phyloP scores from a whole-genome alignment of 1,140 invertebrate species.

The Drosophila sproati region DNA sequence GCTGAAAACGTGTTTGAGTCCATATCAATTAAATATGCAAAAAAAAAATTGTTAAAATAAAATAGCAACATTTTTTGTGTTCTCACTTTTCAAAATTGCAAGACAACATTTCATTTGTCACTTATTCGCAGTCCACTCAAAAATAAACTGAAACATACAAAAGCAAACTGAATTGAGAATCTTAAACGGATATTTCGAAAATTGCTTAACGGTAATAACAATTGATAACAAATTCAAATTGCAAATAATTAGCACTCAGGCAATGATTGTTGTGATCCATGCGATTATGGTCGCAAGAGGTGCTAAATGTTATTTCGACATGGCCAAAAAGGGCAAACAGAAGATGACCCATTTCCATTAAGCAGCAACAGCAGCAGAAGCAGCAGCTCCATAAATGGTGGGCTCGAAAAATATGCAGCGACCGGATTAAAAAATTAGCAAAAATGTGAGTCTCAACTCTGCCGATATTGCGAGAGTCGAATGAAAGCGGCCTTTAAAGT shows the following conservation, averaged over 20 bases:
- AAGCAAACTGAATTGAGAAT: too few relatives aligned
- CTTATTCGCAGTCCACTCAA: too few relatives aligned
- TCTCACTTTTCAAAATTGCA: too few relatives aligned
- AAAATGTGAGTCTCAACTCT: constrained; percentile 54
- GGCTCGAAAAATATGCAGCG: constrained; percentile 64
- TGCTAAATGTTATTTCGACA: constrained; percentile 70
- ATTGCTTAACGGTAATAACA: neutral
- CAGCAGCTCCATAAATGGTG: constrained; percentile 35
- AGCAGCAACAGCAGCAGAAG: neutral
- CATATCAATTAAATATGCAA: constrained; percentile 12
- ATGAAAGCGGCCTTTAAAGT: constrained; percentile 57
- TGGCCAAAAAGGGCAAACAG: constrained; percentile 46
- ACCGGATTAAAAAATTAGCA: constrained; percentile 82
- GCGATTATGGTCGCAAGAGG: constrained; percentile 10
- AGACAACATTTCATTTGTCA: too few relatives aligned
- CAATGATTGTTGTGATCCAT: neutral
- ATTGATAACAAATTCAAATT: constrained; percentile 18
- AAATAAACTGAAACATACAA: too few relatives aligned
- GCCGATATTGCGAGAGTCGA: constrained; percentile 61
- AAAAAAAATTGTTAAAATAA: neutral
- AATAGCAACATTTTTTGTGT: neutral
- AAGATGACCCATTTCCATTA: constrained; percentile 44
- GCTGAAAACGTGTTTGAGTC: constrained; percentile 33
- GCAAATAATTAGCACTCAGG: constrained; percentile 19
- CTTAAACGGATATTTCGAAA: neutral